Base-by-base conservation (phyloP, 2,797 vertebrate genomes). In the Tokudaia muenninki region DNA sequence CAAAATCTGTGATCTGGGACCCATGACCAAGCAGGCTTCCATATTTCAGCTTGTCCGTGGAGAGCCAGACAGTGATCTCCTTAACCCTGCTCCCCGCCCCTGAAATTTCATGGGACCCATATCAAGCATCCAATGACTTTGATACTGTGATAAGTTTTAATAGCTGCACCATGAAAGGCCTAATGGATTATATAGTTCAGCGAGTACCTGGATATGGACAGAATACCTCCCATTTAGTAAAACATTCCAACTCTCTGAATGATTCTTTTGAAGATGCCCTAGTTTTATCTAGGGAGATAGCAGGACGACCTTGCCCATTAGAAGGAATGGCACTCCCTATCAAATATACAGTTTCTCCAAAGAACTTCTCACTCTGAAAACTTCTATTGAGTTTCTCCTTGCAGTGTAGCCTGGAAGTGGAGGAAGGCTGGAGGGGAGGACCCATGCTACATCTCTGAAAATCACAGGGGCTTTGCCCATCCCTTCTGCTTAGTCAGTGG, bases 311-410 rank as follows among this genome's bases (percentile, higher is more conserved):
- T 14, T 81, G 3, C 44, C 47, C 24, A 41, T 7, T 41, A 19
- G 59, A 2, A 81, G 16, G 3, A 86, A 57, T 44, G 61, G 5
- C 29, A 44, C 9, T 63, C 52, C 59, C 44, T 94, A 67, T 21
- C 67, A 94, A 74, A 70, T 81, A 26, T 52, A 57, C 29, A 59
- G 22, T 94, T 91, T 90, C 61, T 65, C 26, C 59, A 77, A 94
- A 87, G 50, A 92, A 82, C 57, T 2, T n/a, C 24, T 95, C 81
- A 84, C 7, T 65, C 72, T 59, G 63, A 84, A 90, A 94, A 59
- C 57, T 6, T 8, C 74, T 26, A 74, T 78, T 81, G 86, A 52
- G 82, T 92, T 81, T n/a, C 87, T 81, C n/a, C 13, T 87, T 52
- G 26, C 12, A 81, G 57, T 4, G 5, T 47, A 29, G 16, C 26